Evolutionary conservation across 2,113 vertebrate species (phyloP).

Genomic region (Condylura cristata): DNA sequence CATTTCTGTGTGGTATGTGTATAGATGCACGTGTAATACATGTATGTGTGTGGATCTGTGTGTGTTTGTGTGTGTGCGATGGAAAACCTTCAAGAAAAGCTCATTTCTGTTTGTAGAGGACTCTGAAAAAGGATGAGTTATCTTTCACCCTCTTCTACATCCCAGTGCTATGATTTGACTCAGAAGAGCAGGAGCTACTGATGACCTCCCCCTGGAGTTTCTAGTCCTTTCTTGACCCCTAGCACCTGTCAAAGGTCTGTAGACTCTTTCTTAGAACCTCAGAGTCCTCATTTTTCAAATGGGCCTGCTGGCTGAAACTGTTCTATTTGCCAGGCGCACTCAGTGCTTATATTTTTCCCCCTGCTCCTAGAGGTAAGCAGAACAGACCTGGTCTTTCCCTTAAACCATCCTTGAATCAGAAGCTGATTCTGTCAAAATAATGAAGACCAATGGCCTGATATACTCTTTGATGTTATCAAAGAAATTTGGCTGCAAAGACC

Average conservation of each 20-base stretch:
- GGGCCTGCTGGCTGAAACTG: background rate
- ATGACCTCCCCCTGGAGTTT: background rate
- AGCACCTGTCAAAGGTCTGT: no score
- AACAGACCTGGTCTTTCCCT: background rate
- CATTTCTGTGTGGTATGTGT: background rate
- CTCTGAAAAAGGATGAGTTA: background rate
- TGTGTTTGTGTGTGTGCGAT: background rate
- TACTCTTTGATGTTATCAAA: conserved; percentile 40
- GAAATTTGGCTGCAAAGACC: background rate
- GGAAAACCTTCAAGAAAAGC: background rate
- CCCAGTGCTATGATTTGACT: background rate
- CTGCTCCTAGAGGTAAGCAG: background rate
- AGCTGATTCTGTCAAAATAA: conserved; percentile 46
- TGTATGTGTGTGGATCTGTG: no score
- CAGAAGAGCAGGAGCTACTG: no score
- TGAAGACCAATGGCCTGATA: background rate
- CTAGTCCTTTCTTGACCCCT: background rate
- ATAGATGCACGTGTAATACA: background rate
- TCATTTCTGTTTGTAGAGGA: background rate
- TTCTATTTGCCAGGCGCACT: background rate
- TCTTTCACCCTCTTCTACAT: background rate
- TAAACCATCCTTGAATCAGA: background rate
- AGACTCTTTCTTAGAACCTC: background rate
- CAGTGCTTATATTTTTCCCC: background rate
- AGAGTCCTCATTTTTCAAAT: background rate